Evolutionary conservation across 2,888 invertebrate genomes (phyloP).

Genomic region (Linnaemya vulpina): DNA sequence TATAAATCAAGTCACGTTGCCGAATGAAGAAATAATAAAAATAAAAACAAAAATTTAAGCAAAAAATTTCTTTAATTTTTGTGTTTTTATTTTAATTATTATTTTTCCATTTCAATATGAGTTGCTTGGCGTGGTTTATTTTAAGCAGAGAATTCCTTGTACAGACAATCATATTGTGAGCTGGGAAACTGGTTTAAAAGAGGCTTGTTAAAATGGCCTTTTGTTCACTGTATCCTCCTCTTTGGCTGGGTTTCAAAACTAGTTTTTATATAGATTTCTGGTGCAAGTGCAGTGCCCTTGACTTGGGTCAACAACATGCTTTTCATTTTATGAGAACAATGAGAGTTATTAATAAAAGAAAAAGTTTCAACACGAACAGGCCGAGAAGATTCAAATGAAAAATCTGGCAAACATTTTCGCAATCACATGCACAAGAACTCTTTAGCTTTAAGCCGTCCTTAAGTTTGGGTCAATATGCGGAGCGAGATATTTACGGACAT

Average conservation of each 20-base stretch:
- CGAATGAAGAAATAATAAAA: slow-evolving; percentile 13
- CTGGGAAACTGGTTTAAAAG: slow-evolving; percentile 55
- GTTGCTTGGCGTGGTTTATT: slow-evolving; percentile 43
- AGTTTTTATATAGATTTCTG: slow-evolving; percentile 67
- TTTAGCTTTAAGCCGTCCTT: not conserved
- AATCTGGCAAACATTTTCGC: not conserved
- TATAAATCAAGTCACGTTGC: slow-evolving; percentile 71
- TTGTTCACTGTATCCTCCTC: slow-evolving; percentile 35
- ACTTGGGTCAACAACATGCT: slow-evolving; percentile 81
- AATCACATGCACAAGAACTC: too few species aligned
- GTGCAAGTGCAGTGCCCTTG: slow-evolving; percentile 81
- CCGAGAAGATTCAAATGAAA: not conserved
- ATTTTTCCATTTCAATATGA: not conserved
- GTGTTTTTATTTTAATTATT: not conserved
- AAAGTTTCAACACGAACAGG: not conserved
- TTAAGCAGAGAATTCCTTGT: slow-evolving; percentile 37
- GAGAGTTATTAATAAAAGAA: slow-evolving; percentile 20
- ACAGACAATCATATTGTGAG: not conserved
- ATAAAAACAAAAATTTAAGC: not conserved
- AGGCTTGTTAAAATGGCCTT: slow-evolving; percentile 39
- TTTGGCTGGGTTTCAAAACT: slow-evolving; percentile 30
- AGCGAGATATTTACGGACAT: not conserved
- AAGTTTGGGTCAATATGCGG: not conserved
- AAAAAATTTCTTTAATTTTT: slow-evolving; percentile 1
- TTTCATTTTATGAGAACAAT: slow-evolving; percentile 41